These are phyloP conservation scores for Aspiorhynchus laticeps DNA, from an alignment of 2,113 vertebrate genomes.

Conservation along the genomic window DNA sequence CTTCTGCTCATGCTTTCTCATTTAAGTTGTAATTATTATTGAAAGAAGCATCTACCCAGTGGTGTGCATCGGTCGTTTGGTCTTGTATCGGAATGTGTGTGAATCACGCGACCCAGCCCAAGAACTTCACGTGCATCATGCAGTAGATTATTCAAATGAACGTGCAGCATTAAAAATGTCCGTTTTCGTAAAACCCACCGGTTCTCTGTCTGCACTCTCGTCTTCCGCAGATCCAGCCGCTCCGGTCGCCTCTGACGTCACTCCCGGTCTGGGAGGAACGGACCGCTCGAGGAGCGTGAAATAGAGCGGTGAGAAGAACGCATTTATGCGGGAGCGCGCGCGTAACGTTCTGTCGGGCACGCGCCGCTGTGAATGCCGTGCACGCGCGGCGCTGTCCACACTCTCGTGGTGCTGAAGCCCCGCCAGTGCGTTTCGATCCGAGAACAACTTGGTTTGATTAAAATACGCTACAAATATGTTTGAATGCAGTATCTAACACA, in stretches of 20 bases:
- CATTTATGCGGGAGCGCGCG: not conserved
- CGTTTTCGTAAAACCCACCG: not conserved
- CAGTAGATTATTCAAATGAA: not conserved
- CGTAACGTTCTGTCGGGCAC: constrained; percentile 3
- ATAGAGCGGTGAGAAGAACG: not conserved
- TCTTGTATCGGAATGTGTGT: not conserved
- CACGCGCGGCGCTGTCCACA: not conserved
- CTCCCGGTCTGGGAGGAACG: not conserved
- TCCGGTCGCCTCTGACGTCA: constrained; percentile 44
- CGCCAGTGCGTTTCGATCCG: not conserved
- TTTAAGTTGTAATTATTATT: not conserved
- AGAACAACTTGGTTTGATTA: not conserved
- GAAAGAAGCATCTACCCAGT: not conserved
- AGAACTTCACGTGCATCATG: not conserved
- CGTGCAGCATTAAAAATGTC: not conserved
- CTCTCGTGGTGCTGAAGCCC: not conserved
- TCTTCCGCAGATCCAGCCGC: not conserved
- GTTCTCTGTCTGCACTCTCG: not conserved
- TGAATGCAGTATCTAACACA: no score
- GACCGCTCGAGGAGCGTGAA: not conserved
- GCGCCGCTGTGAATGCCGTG: not conserved
- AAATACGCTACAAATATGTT: not conserved
- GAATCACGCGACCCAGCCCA: constrained; percentile 16
- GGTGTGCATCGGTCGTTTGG: not conserved
- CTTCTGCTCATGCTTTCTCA: not conserved